Base-by-base conservation (phyloP, 2,888 invertebrate species). In the Eurytoma californica region DNA sequence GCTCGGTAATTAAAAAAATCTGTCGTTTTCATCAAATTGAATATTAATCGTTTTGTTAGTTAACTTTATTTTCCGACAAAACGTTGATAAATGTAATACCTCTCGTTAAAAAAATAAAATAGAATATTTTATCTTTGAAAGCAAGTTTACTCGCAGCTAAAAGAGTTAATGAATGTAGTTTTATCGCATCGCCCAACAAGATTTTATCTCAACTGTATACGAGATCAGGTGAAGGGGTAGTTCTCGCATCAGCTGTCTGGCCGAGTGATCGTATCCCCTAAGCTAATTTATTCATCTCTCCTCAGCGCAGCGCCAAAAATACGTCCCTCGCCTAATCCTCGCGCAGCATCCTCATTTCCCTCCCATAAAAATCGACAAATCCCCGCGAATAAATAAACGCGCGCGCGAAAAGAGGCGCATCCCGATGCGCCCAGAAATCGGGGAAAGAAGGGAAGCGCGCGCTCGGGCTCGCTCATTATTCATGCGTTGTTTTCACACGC, bases 401-500 rank as follows among this genome's bases (percentile, higher is more conserved):
- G 24, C 24, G 24, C 24, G 24, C 24, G 24, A 68, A 57, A 20
- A 14, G 58, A 68, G 66, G 57, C n/a, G 63, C 53, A 16, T 39
- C 60, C 49, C 20, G 75, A 78, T 68, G 28, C 65, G 53, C 63
- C 13, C 24, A 16, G 39, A 9, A 16, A 58, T 3, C 30, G 39
- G 67, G 53, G 2, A 49, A 66, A 57, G 16, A 58, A 57, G 24
- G n/a, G 49, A 69, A 63, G 13, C 30, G 20, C 16, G 13, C 2
- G 51, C 18, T 12, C 30, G 30, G 3, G 53, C 49, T 47, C 47
- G 51, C 65, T 76, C 79, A 76, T 80, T 72, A 80, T 76, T 80
- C 79, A 69, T 65, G 68, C 63, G 76, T 72, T 73, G 77, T 80
- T 80, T 80, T 80, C 76, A 57, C 77, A 73, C 79, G 74, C 65